Evolutionary conservation across 2,113 vertebrate species (phyloP).

Genomic region (Puntigrus tetrazona): DNA sequence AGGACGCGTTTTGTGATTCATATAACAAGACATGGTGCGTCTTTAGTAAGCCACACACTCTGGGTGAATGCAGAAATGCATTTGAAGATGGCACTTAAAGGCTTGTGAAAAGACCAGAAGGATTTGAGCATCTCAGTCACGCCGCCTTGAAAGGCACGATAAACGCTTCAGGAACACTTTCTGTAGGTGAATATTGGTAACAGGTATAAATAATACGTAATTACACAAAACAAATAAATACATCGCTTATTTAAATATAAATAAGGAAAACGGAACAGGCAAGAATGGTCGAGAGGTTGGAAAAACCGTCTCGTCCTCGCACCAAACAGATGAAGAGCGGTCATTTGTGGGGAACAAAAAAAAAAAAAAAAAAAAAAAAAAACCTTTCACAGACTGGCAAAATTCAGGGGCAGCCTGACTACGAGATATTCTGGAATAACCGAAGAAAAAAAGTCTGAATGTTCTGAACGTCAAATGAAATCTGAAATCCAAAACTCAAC

Average conservation of each 20-base stretch:
- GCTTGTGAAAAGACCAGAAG: neutral
- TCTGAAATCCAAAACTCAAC: neutral
- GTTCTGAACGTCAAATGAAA: neutral
- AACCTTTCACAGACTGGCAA: neutral
- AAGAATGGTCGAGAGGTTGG: neutral
- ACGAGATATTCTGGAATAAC: neutral
- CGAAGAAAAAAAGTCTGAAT: neutral
- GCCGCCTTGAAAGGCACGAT: neutral
- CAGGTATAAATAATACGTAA: slow-evolving; percentile 73
- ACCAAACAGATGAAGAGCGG: neutral
- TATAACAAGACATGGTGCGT: neutral
- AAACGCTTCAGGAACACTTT: slow-evolving; percentile 19
- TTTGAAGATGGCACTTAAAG: neutral
- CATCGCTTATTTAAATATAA: slow-evolving; percentile 70
- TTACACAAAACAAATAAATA: slow-evolving; percentile 74
- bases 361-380: accelerated
- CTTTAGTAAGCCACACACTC: neutral
- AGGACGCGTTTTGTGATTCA: neutral
- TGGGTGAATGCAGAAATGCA: neutral
- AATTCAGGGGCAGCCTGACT: too few species aligned
- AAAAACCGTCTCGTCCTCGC: neutral
- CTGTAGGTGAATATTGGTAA: slow-evolving; percentile 47
- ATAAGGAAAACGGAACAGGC: slow-evolving; percentile 45
- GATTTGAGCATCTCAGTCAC: neutral
- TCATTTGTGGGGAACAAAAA: neutral